Evolutionary conservation across 2,888 invertebrate genomes (phyloP), one percentile per base, ranked within the genome.

Genomic region (Thera britannica): DNA sequence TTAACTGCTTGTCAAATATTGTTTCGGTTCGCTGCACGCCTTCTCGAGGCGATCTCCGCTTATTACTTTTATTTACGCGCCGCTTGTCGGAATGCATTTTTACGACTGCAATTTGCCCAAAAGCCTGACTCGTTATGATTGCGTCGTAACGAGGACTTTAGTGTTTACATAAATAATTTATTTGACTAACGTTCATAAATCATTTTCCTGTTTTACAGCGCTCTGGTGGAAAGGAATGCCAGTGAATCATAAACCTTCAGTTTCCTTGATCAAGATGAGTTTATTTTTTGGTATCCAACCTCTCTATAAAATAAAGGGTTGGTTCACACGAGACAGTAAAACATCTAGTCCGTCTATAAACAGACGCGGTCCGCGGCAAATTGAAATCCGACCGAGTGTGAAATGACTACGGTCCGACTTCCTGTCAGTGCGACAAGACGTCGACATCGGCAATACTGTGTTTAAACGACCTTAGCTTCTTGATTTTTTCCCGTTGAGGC

Each of bases 381-480:
- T 93, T 92, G 90, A 92, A 91, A 91, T 79, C 79, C 90, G 89
- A 82, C 91, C 86, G 85, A 89, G 90, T 92, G 91, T 92, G 90
- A 93, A 92, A 92, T 90, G 88, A 91, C 87, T 87, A 79, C 78
- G 81, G 85, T 80, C 84, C 82, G 85, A 87, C 88, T 88, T 91
- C 90, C 90, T 90, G 90, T 85, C 87, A 83, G 80, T 83, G 80
- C 83, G 73, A 75, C 72, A 68, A 71, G 66, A 71, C 63, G 66
- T 60, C 69, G 70, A 76, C 74, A 64, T 71, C 66, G 72, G 75
- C 74, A 67, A 77, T 76, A 75, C 71, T 84, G 75, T 77, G 78
- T 59, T 63, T 67, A 67, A 62, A 46, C 62, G 62, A 54, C 36
- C 61, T 48, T n/a, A 8, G 44, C 38, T 55, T 54, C 34, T 56